Percentiles rank a stretch among this genome's conserved stretches.
phyloP scores from a whole-genome alignment of 2,797 vertebrate species.

The Setipinna tenuifilis region DNA sequence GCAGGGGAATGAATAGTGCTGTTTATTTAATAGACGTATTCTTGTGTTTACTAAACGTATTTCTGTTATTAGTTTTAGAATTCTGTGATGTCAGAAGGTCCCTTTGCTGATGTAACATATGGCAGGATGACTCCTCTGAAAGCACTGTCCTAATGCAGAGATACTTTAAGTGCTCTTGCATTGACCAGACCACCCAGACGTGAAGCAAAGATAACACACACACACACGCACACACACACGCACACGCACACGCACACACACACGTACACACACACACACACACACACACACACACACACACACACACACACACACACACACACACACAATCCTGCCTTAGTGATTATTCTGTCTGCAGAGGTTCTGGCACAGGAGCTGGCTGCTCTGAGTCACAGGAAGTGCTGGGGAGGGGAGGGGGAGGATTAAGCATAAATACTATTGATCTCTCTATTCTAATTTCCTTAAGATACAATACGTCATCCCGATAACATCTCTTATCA shows the following conservation, averaged over 20 bases:
- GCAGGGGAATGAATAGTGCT: no score
- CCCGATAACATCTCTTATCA: slow-evolving; percentile 39
- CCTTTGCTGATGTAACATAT: no score
- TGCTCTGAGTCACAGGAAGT: slow-evolving; percentile 20
- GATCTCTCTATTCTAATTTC: slow-evolving; percentile 49
- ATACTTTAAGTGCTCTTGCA: no score
- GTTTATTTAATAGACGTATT: no score
- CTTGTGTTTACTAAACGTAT: no score
- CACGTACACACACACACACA: slow-evolving; percentile 9
- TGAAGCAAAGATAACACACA: neutral
- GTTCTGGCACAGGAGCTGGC: neutral
- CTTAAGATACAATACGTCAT: slow-evolving; percentile 49
- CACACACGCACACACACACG: neutral
- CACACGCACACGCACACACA: neutral
- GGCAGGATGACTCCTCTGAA: neutral
- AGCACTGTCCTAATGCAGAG: neutral
- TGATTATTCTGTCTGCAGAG: slow-evolving; percentile 18
- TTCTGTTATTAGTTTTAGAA: no score
- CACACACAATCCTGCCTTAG: neutral
- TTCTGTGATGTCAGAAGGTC: no score
- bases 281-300: slow-evolving; percentile 21
- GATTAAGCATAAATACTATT: slow-evolving; percentile 50
- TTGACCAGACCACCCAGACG: no score
- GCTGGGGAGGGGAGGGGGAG: slow-evolving; percentile 26
- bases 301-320: slow-evolving; percentile 3